A percentile compares a stretch with the other conserved stretches of the same genome.
Conservation (phyloP, 2,888 invertebrate species). For the Hypolimnas misippus region DNA sequence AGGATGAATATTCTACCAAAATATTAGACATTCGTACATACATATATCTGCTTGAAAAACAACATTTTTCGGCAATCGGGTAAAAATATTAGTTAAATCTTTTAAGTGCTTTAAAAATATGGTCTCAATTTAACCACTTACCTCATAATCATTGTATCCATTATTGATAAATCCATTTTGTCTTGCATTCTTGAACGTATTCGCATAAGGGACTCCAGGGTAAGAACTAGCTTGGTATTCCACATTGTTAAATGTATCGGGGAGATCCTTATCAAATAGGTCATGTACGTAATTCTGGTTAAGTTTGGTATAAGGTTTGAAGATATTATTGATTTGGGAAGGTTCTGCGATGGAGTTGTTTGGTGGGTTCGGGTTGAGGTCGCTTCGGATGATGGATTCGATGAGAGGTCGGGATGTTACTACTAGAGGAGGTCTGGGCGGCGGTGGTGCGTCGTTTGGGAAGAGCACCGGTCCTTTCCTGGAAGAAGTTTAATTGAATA, state of each 20-base stretch:
- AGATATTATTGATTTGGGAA: conserved; percentile 51
- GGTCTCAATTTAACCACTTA: conserved; percentile 46
- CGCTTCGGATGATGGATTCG: conserved; percentile 71
- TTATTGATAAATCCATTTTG: conserved; percentile 40
- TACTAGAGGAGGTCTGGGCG: conserved; percentile 67
- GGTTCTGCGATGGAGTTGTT: conserved; percentile 55
- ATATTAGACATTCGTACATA: too few species aligned
- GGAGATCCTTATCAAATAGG: conserved; percentile 11
- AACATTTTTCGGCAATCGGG: too few species aligned
- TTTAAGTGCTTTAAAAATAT: too few species aligned
- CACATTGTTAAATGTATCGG: conserved; percentile 18
- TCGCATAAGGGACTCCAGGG: conserved; percentile 48
- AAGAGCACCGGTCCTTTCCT: conserved; percentile 78
- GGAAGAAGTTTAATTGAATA: conserved; percentile 38
- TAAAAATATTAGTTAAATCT: too few species aligned
- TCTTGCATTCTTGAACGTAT: conserved; percentile 43
- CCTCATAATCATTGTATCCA: conserved; percentile 62
- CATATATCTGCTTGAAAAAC: too few species aligned
- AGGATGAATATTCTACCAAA: too few species aligned
- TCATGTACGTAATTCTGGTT: conserved; percentile 9
- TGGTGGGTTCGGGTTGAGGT: conserved; percentile 53
- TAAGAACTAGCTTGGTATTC: conserved; percentile 34
- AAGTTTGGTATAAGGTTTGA: conserved; percentile 5
- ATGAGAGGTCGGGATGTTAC: conserved; percentile 72
- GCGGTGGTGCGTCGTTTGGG: conserved; percentile 68